These are phyloP conservation scores for Hypsopygia costalis DNA, from an alignment of 2,888 invertebrate genomes.

Conservation along the genomic window DNA sequence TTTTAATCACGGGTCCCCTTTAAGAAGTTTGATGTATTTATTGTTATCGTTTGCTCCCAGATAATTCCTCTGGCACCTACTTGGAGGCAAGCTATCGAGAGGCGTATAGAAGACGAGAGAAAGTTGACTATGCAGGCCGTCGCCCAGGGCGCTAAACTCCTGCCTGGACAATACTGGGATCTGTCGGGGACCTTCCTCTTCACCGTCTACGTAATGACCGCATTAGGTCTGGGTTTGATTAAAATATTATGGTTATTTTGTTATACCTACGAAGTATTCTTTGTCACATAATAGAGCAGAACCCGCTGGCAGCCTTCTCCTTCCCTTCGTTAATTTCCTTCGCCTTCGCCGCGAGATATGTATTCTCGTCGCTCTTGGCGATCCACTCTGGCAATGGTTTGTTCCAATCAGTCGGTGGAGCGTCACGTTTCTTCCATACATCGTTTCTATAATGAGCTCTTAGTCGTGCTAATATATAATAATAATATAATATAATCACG, in stretches of 20 bases:
- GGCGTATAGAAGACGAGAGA: conserved; percentile 76
- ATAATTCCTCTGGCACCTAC: conserved; percentile 76
- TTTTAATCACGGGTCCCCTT: too few relatives aligned
- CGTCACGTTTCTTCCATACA: conserved; percentile 87
- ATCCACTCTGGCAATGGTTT: conserved; percentile 89
- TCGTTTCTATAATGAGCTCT: conserved; percentile 86
- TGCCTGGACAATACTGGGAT: conserved; percentile 83
- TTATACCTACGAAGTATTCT: too few relatives aligned
- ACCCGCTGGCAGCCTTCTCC: conserved; percentile 32
- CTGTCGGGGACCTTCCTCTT: conserved; percentile 85
- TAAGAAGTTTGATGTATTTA: too few relatives aligned
- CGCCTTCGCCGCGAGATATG: conserved; percentile 83
- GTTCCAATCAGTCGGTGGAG: conserved; percentile 91
- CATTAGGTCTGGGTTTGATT: conserved; percentile 65
- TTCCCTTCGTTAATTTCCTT: conserved; percentile 78
- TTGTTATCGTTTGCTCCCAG: too few relatives aligned
- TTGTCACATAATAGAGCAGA: conserved; percentile 62
- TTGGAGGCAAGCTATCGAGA: conserved; percentile 82
- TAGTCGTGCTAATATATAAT: too few relatives aligned
- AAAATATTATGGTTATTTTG: too few relatives aligned
- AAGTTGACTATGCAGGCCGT: conserved; percentile 72
- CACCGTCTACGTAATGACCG: conserved; percentile 84
- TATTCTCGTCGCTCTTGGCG: conserved; percentile 82
- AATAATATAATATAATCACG: too few relatives aligned
- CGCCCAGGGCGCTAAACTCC: conserved; percentile 46